Conservation (phyloP, 2,113 vertebrate genomes). For the Mustela lutreola region DNA sequence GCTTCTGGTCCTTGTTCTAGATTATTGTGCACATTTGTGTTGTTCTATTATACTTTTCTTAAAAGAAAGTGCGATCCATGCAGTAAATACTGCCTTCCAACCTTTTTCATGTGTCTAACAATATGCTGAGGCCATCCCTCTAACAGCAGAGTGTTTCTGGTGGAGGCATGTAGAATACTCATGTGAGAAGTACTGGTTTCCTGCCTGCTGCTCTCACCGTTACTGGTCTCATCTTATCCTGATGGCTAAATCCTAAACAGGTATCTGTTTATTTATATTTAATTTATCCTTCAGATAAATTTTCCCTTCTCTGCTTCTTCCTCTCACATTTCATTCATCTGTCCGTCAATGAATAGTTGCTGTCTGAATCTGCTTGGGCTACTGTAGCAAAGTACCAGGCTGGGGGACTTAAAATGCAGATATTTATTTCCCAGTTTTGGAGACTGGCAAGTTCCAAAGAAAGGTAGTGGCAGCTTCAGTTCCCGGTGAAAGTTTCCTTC, state of each 20-base stretch:
- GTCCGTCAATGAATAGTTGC: background rate
- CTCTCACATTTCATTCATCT: background rate
- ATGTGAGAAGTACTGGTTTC: background rate
- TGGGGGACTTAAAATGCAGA: background rate
- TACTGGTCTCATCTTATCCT: background rate
- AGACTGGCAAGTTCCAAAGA: background rate
- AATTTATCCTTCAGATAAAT: background rate
- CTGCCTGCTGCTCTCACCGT: background rate
- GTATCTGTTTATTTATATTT: background rate
- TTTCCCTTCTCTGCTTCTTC: background rate
- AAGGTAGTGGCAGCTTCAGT: background rate
- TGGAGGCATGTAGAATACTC: background rate
- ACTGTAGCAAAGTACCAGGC: background rate
- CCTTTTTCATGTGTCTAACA: background rate
- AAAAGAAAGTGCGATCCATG: background rate
- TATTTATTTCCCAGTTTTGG: background rate
- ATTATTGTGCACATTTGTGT: slow-evolving; percentile 1
- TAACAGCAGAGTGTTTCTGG: background rate
- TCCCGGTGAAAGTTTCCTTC: background rate
- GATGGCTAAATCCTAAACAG: background rate
- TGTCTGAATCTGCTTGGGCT: background rate
- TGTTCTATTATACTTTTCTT: background rate
- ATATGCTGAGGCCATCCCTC: background rate
- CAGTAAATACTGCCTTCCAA: background rate
- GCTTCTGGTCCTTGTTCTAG: slow-evolving; percentile 36